Percentiles rank a stretch among this genome's conserved stretches.
phyloP scores from a whole-genome alignment of 1,140 invertebrate species.

The Tetranychus urticae region DNA sequence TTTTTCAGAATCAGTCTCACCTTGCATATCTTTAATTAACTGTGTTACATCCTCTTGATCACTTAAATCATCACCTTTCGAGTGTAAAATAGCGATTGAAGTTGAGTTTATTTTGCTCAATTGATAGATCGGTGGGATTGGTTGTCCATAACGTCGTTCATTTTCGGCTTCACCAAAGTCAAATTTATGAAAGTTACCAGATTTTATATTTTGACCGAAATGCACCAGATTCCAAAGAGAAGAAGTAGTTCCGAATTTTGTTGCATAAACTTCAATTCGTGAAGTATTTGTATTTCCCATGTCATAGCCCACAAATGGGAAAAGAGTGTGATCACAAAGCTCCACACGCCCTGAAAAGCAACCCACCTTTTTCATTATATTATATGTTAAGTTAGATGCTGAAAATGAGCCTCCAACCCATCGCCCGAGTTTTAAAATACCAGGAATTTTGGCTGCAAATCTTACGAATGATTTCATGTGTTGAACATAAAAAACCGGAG shows the following conservation, averaged over 20 bases:
- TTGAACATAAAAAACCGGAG: too few relatives aligned
- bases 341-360: too few relatives aligned
- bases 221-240: conserved; percentile 45
- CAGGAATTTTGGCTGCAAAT: too few relatives aligned
- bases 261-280: conserved; percentile 41
- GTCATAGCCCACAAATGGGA: conserved; percentile 18
- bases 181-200: background rate
- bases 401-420: too few relatives aligned
- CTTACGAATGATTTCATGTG: too few relatives aligned
- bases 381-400: too few relatives aligned
- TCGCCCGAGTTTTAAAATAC: background rate
- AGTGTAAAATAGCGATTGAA: too few relatives aligned
- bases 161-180: background rate
- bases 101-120: background rate
- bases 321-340: background rate
- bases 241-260: conserved; percentile 55
- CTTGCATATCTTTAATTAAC: too few relatives aligned
- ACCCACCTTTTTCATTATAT: too few relatives aligned
- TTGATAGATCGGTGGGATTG: background rate
- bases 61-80: too few relatives aligned
- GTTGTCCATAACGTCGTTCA: background rate
- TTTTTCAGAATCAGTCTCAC: too few relatives aligned
- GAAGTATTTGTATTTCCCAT: conserved; percentile 23
- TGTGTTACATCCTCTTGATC: too few relatives aligned
- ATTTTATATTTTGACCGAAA: conserved; percentile 21